phyloP scores from a whole-genome alignment of 2,888 invertebrate species.

The Lypha dubia region DNA sequence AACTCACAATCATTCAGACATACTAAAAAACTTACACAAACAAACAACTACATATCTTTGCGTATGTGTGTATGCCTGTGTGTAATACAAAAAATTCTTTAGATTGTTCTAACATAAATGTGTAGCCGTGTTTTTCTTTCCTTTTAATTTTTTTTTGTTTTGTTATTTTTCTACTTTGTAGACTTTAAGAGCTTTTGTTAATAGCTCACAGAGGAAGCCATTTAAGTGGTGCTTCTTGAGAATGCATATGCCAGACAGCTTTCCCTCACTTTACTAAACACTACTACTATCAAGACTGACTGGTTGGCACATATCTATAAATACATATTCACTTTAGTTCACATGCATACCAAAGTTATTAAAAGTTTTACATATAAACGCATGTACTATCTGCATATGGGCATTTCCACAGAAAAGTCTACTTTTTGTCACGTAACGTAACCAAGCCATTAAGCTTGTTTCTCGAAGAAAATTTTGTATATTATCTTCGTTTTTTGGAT shows the following conservation, averaged over 20 bases:
- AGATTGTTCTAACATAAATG: constrained; percentile 68
- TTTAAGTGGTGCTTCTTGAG: constrained; percentile 82
- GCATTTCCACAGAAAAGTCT: no score
- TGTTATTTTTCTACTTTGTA: constrained; percentile 56
- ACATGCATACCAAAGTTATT: neutral
- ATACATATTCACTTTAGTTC: neutral
- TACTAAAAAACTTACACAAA: constrained; percentile 20
- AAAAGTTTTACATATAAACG: neutral
- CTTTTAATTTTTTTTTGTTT: constrained; percentile 29
- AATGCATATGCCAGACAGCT: constrained; percentile 77
- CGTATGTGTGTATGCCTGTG: neutral
- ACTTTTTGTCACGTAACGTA: no score
- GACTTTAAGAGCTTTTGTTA: constrained; percentile 72
- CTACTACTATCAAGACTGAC: constrained; percentile 17
- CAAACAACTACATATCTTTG: neutral
- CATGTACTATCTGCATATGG: no score
- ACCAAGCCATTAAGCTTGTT: no score
- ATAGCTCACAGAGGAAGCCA: constrained; percentile 78
- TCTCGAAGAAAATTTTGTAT: no score
- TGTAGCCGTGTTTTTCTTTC: constrained; percentile 63
- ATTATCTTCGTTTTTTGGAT: no score
- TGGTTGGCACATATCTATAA: no score
- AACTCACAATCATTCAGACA: constrained; percentile 41
- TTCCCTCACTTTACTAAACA: constrained; percentile 55
- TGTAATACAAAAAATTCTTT: constrained; percentile 43